phyloP scores from a whole-genome alignment of 2,888 invertebrate species.

The Pilophorus perplexus region DNA sequence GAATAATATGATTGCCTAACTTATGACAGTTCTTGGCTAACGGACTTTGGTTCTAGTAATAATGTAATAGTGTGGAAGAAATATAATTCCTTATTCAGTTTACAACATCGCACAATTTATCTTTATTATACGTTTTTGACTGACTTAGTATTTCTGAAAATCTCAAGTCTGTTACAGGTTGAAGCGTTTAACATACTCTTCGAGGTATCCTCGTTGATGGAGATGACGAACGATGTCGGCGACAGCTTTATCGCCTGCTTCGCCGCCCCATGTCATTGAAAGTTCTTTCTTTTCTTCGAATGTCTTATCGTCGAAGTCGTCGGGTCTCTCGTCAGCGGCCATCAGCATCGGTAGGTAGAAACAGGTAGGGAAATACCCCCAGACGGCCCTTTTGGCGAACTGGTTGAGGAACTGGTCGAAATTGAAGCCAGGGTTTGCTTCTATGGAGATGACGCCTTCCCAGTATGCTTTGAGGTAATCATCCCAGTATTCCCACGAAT shows the following conservation, averaged over 20 bases:
- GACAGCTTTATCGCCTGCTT: slow-evolving; percentile 31
- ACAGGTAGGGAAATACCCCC: slow-evolving; percentile 40
- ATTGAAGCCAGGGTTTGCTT: slow-evolving; percentile 31
- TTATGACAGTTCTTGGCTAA: too few species aligned
- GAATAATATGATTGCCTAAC: too few species aligned
- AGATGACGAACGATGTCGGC: slow-evolving; percentile 45
- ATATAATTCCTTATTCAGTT: too few species aligned
- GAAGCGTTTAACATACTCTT: neutral
- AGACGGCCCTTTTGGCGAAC: slow-evolving; percentile 42
- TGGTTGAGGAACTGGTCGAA: slow-evolving; percentile 39
- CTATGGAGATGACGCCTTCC: slow-evolving; percentile 32
- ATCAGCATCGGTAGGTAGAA: slow-evolving; percentile 46
- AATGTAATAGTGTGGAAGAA: too few species aligned
- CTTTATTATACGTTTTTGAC: too few species aligned
- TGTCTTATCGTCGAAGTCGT: neutral
- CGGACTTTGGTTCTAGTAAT: too few species aligned
- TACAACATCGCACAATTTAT: too few species aligned
- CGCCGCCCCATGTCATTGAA: slow-evolving; percentile 12
- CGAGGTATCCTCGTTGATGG: slow-evolving; percentile 47
- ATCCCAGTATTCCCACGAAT: slow-evolving; percentile 49
- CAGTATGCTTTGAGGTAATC: slow-evolving; percentile 50
- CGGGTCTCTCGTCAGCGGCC: neutral
- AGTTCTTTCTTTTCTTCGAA: neutral
- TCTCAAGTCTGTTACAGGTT: too few species aligned
- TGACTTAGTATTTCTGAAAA: too few species aligned